Base-by-base conservation (phyloP, 2,888 invertebrate species). In the Gerris lacustris region DNA sequence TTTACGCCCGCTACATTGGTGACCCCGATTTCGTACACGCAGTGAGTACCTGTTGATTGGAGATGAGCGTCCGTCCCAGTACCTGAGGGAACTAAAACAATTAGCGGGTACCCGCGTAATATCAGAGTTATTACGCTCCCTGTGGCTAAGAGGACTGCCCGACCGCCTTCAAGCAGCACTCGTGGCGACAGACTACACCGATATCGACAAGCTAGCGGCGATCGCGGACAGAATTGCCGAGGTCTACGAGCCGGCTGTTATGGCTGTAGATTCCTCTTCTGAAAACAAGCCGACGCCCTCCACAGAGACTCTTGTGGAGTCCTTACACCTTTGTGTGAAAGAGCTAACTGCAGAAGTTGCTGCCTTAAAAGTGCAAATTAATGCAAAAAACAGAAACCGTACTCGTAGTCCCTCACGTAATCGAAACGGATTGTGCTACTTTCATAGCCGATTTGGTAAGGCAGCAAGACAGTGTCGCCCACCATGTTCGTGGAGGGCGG, bases 81-180 rank as follows among this genome's bases (percentile, higher is more conserved):
- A 15, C 9, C 66, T 66, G 9, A 66, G 31, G 9, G 66, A 66
- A 66, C 2, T 66, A 4, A 55, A 15, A 5, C 55, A 55, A 15
- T 15, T 55, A 55, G 55, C 55, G 2, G 55, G 55, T 15, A 55
- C 55, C 55, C 1, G 11, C 15, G 55, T 55, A 11, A 55, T 2
- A 2, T 9, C 9, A 1, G 55, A 66, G 18, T 31, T 66, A 55
- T 5, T 55, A 55, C 9, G 15, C 9, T 11, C 55, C 11, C 9
- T 55, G 15, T 66, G 66, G 66, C 2, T 17, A 11, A 55, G 55
- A 15, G 55, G 55, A 2, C 55, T 55, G 5, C 55, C 55, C 15
- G 66, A 66, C 9, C 66, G 66, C 31, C 17, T 66, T 9, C 66
- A 66, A 17, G 66, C 66, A 31, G 31, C 66, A 9, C 66, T 66